Percentiles rank a stretch among this genome's conserved stretches.
Evolutionary conservation across 2,888 invertebrate species (phyloP).

Genomic region (Galeopsomyia nigrocyanea): DNA sequence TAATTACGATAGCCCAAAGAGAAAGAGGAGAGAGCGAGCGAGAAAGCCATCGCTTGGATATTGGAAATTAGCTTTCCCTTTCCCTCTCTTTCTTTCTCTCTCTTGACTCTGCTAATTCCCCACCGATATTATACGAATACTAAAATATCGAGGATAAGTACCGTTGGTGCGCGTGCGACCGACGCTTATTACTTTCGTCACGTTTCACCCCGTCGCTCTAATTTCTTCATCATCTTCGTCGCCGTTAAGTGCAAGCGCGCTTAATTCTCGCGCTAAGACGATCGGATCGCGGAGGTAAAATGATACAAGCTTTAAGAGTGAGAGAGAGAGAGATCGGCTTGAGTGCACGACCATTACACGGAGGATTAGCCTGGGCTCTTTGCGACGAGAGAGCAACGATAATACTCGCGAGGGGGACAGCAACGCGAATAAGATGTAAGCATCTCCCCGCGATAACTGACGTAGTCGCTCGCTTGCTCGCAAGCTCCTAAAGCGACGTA

Average conservation of each 20-base stretch:
- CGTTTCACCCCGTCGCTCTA: constrained; percentile 40
- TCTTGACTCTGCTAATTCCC: constrained; percentile 49
- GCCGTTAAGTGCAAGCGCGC: not conserved
- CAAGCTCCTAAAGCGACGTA: too few relatives aligned
- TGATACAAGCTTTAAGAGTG: too few relatives aligned
- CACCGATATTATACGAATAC: constrained; percentile 49
- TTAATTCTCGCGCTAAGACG: too few relatives aligned
- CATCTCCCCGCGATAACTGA: too few relatives aligned
- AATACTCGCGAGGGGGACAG: too few relatives aligned
- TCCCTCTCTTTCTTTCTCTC: constrained; percentile 31
- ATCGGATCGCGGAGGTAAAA: too few relatives aligned
- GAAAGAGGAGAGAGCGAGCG: constrained; percentile 24
- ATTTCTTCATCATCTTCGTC: constrained; percentile 1
- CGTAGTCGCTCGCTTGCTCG: too few relatives aligned
- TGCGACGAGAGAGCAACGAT: not conserved
- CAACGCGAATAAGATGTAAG: too few relatives aligned
- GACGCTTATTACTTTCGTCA: constrained; percentile 50
- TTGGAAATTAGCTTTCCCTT: constrained; percentile 53
- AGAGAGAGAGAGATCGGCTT: too few relatives aligned
- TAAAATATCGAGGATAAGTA: constrained; percentile 53
- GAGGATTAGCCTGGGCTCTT: constrained; percentile 41
- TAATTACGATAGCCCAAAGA: constrained; percentile 42
- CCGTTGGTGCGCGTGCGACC: not conserved
- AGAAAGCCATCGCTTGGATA: constrained; percentile 53
- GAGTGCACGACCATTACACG: constrained; percentile 45